Evolutionary conservation across 2,888 invertebrate genomes (phyloP).

Genomic region (Ametastegia equiseti): DNA sequence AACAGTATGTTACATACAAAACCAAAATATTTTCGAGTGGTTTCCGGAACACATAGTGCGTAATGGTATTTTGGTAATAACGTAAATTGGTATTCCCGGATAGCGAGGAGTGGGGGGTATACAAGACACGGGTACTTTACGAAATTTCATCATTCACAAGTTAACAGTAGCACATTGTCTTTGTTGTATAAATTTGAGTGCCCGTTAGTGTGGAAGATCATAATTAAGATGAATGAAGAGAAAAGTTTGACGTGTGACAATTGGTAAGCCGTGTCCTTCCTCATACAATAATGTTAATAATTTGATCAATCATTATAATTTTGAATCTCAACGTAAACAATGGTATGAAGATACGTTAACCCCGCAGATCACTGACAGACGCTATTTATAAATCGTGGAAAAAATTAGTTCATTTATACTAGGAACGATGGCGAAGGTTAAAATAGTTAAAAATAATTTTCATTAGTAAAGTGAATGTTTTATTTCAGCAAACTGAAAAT

Average conservation of each 20-base stretch:
- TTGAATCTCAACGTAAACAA: not conserved
- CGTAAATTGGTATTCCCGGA: not conserved
- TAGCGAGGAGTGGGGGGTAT: not conserved
- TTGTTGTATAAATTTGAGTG: not conserved
- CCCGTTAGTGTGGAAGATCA: not conserved
- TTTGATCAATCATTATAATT: not conserved
- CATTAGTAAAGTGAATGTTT: slow-evolving; percentile 38
- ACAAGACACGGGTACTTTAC: slow-evolving; percentile 21
- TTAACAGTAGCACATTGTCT: not conserved
- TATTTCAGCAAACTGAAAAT: slow-evolving; percentile 83
- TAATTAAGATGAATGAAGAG: slow-evolving; percentile 68
- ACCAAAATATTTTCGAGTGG: not conserved
- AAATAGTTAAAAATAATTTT: not conserved
- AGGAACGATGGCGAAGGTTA: slow-evolving; percentile 44
- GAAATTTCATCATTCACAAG: slow-evolving; percentile 15
- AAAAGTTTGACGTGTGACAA: slow-evolving; percentile 77
- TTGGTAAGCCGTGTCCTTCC: slow-evolving; percentile 75
- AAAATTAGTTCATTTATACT: slow-evolving; percentile 50
- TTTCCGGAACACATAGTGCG: not conserved
- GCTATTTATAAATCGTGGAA: slow-evolving; percentile 9
- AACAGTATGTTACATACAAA: too few relatives aligned
- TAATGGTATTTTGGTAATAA: not conserved
- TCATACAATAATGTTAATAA: not conserved
- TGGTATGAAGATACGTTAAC: not conserved
- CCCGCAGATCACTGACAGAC: slow-evolving; percentile 51